Evolutionary conservation across 2,113 vertebrate genomes (phyloP), one percentile per base, ranked within the genome.

Genomic region (Sapayoa aenigma): DNA sequence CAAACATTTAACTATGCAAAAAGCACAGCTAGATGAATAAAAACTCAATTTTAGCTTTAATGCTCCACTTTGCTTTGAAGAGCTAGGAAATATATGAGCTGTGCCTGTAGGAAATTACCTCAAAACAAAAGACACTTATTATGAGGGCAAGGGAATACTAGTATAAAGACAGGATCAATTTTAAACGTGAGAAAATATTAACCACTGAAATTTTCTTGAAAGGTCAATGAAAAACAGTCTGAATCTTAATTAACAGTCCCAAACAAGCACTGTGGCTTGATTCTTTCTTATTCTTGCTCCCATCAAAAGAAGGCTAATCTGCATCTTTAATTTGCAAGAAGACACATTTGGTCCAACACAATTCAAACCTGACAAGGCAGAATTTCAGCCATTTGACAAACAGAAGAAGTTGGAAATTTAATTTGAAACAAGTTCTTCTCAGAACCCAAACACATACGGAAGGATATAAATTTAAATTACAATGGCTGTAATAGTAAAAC

Each of bases 271-370:
- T 35, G 33, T 58, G n/a, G 37, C 50, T 94, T 83, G 22, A 60
- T 74, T 89, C 35, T 41, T 85, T 82, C 77, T 84, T 41, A 56
- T 59, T 76, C 33, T 78, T 69, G 63, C 35, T 94, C 44, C 52
- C 52, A 6, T 8, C 17, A 68, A 85, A 87, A 49, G 87, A 87
- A 42, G 23, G 39, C 23, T 85, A 46, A 66, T 63, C 27, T 85
- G 59, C 77, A 81, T 94, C 96, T 95, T 75, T 74, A 93, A 94
- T 31, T 8, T 77, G 71, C 63, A 87, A 82, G 79, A 49, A 88
- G 2, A 73, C 71, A 56, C 65, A 93, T 53, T 18, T 91, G 92
- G 84, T 87, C 89, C 24, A 92, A 92, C 9, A 8, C 37, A 55
- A 82, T 23, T 68, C 87, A 72, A 87, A 75, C 35, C 25, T 1